Evolutionary conservation across 2,888 invertebrate species (phyloP), one percentile per base, ranked within the genome.

Genomic region (Phortica okadai): DNA sequence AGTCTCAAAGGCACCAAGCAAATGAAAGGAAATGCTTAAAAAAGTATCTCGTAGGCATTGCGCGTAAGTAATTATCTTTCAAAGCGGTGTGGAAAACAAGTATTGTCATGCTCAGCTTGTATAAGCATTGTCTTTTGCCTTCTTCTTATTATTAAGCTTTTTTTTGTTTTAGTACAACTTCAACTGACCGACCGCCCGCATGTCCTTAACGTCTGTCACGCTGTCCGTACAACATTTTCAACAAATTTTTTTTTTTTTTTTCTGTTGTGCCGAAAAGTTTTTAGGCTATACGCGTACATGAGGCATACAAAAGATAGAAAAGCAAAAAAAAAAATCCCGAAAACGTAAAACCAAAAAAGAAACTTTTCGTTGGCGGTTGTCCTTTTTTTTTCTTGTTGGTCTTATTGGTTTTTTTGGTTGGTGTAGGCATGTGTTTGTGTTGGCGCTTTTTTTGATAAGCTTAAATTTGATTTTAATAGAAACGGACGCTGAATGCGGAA

Each of bases 381-480:
- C 21, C 42, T 56, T 66, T 66, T 56, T 72, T 56, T 56, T n/a
- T 44, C 64, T 64, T 64, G 25, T 64, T 54, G n/a, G 54, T 41
- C 14, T 72, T 72, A 54, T 69, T 16, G 25, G 25, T 21, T 16
- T 54, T 54, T 54, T 10, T 10, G 11, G 54, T 54, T 62, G n/a
- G 4, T 33, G 33, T 33, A 33, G 33, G 33, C 33, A 33, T 33
- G 33, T 54, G 54, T n/a, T 33, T 33, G 33, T 33, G 33, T 33
- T 33, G 33, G 33, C 33, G 33, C 25, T 45, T 45, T 45, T 70
- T 25, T 72, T 72, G 56, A 72, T 72, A 72, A 72, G 70, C 70
- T 72, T 72, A 72, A 72, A 72, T 72, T 72, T 72, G 54, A 72
- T 72, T 72, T 72, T 72, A 72, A 72, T 72, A 56, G 70, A 72